Percentiles rank a stretch among this genome's conserved stretches.
These are phyloP conservation scores for Cantharis rustica DNA, from an alignment of 2,888 invertebrate genomes.

Conservation along the genomic window DNA sequence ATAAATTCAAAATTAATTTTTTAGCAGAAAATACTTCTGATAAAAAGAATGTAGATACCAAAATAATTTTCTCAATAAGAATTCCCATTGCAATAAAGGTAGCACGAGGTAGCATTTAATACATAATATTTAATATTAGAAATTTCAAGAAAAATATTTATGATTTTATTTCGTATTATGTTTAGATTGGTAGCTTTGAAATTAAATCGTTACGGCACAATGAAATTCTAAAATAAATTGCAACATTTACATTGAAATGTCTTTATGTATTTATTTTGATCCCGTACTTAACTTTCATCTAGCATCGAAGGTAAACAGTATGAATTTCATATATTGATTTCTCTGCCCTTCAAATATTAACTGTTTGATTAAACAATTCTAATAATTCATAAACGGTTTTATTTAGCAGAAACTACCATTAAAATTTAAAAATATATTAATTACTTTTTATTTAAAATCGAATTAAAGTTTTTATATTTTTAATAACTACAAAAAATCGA, in stretches of 20 bases:
- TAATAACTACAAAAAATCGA: not conserved
- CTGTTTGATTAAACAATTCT: not conserved
- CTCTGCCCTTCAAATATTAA: not conserved
- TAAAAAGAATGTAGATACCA: too few relatives aligned
- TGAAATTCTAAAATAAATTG: not conserved
- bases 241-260: not conserved
- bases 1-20: too few relatives aligned
- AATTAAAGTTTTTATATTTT: not conserved
- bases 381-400: not conserved
- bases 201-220: not conserved
- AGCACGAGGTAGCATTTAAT: too few relatives aligned
- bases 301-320: conserved; percentile 7
- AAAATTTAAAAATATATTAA: too few relatives aligned
- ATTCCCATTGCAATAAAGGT: too few relatives aligned
- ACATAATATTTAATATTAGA: not conserved
- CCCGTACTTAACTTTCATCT: not conserved
- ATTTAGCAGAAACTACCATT: not conserved
- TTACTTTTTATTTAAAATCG: not conserved
- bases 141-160: not conserved
- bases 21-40: too few relatives aligned
- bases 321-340: conserved; percentile 4
- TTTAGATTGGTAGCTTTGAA: not conserved
- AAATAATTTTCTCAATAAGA: too few relatives aligned
- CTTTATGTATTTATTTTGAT: not conserved
- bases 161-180: not conserved